These are phyloP conservation scores for Petrolisthes cinctipes DNA, from an alignment of 2,888 invertebrate species.

Conservation along the genomic window DNA sequence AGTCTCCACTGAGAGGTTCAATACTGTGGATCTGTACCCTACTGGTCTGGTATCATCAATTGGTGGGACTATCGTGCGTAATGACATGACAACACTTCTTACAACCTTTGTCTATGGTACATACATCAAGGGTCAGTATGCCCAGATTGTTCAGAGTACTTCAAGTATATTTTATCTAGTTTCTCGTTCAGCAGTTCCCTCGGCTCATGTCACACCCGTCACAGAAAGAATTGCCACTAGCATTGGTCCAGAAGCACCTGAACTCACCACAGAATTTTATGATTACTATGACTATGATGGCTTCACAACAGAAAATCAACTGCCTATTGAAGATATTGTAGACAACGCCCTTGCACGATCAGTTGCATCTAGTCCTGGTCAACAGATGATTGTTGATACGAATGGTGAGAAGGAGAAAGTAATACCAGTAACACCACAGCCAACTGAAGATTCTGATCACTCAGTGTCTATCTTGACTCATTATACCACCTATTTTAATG, in stretches of 20 bases:
- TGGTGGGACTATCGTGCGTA: slow-evolving; percentile 72
- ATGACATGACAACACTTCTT: slow-evolving; percentile 73
- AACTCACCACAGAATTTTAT: slow-evolving; percentile 38
- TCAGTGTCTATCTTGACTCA: slow-evolving; percentile 54
- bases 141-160: slow-evolving; percentile 74
- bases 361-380: slow-evolving; percentile 52
- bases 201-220: slow-evolving; percentile 25
- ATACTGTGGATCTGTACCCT: slow-evolving; percentile 67
- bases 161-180: slow-evolving; percentile 72
- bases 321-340: slow-evolving; percentile 44
- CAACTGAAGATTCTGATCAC: slow-evolving; percentile 30
- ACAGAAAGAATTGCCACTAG: slow-evolving; percentile 68
- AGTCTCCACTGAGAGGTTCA: slow-evolving; percentile 60
- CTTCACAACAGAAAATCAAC: slow-evolving; percentile 40
- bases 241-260: slow-evolving; percentile 4
- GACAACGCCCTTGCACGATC: slow-evolving; percentile 60
- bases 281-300: slow-evolving; percentile 41
- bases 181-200: slow-evolving; percentile 66
- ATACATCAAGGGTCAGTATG: slow-evolving; percentile 73
- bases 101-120: slow-evolving; percentile 74
- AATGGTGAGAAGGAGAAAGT: slow-evolving; percentile 26
- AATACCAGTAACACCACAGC: slow-evolving; percentile 28
- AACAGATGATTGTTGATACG: slow-evolving; percentile 57
- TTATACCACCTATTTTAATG: slow-evolving; percentile 60
- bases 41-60: slow-evolving; percentile 73